Percentiles rank a stretch among this genome's conserved stretches.
Evolutionary conservation across 2,888 invertebrate species (phyloP).

Genomic region (Spatulosminthurus flaviceps): DNA sequence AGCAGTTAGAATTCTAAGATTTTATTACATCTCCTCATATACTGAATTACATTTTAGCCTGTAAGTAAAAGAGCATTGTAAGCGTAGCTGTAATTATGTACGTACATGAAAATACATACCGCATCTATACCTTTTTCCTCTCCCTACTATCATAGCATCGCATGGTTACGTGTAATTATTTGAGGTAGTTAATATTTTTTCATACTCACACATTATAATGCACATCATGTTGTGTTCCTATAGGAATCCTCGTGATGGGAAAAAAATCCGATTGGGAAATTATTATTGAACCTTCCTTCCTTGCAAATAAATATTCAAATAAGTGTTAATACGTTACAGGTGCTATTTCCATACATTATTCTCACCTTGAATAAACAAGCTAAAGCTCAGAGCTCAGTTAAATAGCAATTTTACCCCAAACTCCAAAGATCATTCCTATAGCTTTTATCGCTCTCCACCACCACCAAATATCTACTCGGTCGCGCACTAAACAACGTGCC

Average conservation of each 20-base stretch:
- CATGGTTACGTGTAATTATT: not conserved
- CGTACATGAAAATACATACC: not conserved
- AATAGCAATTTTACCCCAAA: not conserved
- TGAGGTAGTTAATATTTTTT: slow-evolving; percentile 1
- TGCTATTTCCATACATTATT: not conserved
- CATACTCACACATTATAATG: not conserved
- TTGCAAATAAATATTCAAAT: slow-evolving; percentile 10
- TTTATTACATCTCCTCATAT: too few species aligned
- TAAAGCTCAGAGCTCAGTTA: not conserved
- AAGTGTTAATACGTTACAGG: not conserved
- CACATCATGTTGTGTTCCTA: too few species aligned
- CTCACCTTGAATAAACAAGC: too few species aligned
- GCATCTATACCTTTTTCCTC: not conserved
- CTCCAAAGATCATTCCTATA: too few species aligned
- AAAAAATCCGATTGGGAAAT: not conserved
- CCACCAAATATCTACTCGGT: too few species aligned
- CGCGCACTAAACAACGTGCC: too few species aligned
- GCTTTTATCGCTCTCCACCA: too few species aligned
- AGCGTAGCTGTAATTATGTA: too few species aligned
- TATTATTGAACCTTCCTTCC: not conserved
- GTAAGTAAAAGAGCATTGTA: too few species aligned
- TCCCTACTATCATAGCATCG: not conserved
- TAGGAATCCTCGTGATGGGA: not conserved
- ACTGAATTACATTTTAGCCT: too few species aligned
- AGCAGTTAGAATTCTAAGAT: too few species aligned